These are phyloP conservation scores for Ivindomyrus marchei DNA, from an alignment of 2,113 vertebrate species.

Conservation along the genomic window DNA sequence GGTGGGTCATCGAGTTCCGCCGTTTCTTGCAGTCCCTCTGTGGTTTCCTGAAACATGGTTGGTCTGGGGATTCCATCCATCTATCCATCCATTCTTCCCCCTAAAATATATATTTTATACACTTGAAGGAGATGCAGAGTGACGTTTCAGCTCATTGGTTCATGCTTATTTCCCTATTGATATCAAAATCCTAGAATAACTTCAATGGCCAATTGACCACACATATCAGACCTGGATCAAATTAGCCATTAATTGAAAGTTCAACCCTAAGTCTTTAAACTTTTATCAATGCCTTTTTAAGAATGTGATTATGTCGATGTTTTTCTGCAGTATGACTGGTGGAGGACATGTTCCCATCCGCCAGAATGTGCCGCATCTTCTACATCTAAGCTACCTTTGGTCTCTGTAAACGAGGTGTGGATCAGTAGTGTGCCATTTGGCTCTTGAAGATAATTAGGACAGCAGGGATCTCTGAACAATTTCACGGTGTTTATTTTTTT, in stretches of 20 bases:
- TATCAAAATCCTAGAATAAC: background rate
- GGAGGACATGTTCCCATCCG: background rate
- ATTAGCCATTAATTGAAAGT: background rate
- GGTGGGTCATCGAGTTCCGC: background rate
- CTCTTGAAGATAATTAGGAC: background rate
- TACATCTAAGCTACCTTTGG: background rate
- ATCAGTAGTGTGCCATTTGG: background rate
- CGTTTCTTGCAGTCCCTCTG: background rate
- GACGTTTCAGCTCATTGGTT: background rate
- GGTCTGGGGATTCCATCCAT: background rate
- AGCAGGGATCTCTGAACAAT: conserved; percentile 16
- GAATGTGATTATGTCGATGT: background rate
- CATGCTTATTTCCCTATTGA: background rate
- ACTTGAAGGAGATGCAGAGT: background rate
- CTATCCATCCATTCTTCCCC: too few species aligned
- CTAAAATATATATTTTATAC: background rate
- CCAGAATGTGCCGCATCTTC: background rate
- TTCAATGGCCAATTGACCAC: background rate
- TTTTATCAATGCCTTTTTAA: background rate
- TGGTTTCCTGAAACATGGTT: background rate
- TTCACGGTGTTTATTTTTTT: conserved; percentile 7
- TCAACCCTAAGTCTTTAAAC: background rate
- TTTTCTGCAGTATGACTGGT: background rate
- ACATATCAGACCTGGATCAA: background rate
- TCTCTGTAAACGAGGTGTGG: background rate